Percentiles rank a stretch among this genome's conserved stretches.
Conservation (phyloP, 2,797 vertebrate species). For the Macropodus opercularis region DNA sequence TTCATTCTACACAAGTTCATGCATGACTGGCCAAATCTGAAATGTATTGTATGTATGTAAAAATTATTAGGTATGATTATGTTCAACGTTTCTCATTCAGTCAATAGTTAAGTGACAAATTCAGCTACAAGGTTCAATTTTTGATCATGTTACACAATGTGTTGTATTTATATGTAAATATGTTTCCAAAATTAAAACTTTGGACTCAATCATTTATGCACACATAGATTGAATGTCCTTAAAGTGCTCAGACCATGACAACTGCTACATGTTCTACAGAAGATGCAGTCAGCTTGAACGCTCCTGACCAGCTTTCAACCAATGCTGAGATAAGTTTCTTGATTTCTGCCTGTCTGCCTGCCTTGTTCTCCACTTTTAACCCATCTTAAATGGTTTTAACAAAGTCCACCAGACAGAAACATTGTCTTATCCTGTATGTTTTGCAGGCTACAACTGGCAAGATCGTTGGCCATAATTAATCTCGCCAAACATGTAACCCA, state of each 20-base stretch:
- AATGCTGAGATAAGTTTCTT: too few relatives aligned
- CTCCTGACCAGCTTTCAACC: too few relatives aligned
- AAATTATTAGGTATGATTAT: not conserved
- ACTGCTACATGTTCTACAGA: not conserved
- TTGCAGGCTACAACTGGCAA: not conserved
- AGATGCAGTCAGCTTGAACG: not conserved
- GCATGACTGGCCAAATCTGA: not conserved
- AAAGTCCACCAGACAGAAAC: not conserved
- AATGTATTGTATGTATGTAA: not conserved
- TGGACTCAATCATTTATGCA: not conserved
- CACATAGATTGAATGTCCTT: not conserved
- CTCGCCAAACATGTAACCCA: not conserved
- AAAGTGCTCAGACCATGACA: not conserved
- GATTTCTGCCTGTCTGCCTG: not conserved
- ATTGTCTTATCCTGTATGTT: not conserved
- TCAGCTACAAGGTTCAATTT: not conserved
- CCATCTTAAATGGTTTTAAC: not conserved
- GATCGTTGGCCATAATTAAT: not conserved
- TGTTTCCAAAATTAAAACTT: not conserved
- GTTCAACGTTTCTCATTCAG: not conserved
- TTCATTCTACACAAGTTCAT: not conserved
- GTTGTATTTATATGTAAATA: too few relatives aligned
- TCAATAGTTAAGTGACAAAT: not conserved
- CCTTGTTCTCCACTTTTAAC: not conserved
- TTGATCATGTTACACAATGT: not conserved